Percentiles rank a stretch among this genome's conserved stretches.
phyloP scores from a whole-genome alignment of 2,113 vertebrate genomes.

The Spilogale gracilis region DNA sequence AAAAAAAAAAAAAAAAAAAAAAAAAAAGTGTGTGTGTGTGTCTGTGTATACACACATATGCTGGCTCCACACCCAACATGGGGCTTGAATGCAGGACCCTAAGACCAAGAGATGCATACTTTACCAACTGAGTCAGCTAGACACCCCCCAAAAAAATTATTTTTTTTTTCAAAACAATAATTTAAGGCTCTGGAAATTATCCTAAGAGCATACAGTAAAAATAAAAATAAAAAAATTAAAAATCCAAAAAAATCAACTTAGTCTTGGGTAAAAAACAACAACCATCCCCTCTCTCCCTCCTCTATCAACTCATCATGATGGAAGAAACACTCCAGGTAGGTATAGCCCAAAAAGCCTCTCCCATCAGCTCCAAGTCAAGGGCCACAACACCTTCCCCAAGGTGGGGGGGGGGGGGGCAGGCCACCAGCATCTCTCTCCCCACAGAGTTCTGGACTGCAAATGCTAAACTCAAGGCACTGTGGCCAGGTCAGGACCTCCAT shows the following conservation, averaged over 20 bases:
- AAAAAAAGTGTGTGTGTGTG: too few relatives aligned
- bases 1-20: too few relatives aligned
- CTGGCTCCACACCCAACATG: not conserved
- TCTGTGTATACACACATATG: too few relatives aligned
- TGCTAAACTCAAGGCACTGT: not conserved
- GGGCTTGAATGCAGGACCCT: not conserved
- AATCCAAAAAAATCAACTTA: not conserved
- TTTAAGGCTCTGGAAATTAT: not conserved
- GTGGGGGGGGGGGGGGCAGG: too few relatives aligned
- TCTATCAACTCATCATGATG: not conserved
- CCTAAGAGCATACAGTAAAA: not conserved
- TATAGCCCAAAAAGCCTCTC: not conserved
- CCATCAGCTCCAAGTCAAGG: not conserved
- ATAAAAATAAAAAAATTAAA: not conserved
- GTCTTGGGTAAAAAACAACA: not conserved
- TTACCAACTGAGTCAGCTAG: not conserved
- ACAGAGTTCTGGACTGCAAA: not conserved
- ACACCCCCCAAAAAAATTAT: not conserved
- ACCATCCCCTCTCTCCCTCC: not conserved
- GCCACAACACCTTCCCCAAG: not conserved
- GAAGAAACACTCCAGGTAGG: not conserved
- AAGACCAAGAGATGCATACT: not conserved
- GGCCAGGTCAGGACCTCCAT: not conserved
- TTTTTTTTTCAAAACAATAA: not conserved
- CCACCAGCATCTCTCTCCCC: not conserved